Percentiles rank a stretch among this genome's conserved stretches.
phyloP scores from a whole-genome alignment of 2,888 invertebrate genomes.

The Scaptomyza cyrtandrae region DNA sequence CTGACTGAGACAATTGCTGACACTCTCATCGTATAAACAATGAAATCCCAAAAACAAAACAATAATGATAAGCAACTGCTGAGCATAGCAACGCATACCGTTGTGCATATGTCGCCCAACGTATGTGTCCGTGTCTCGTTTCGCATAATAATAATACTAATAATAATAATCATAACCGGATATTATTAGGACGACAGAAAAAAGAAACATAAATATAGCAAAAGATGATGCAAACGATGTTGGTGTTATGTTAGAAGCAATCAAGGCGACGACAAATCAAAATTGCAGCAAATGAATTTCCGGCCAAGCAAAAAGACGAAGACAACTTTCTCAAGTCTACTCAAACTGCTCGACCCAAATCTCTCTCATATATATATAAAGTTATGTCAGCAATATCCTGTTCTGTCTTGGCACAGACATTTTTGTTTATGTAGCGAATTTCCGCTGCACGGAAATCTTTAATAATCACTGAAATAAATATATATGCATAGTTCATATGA shows the following conservation, averaged over 20 bases:
- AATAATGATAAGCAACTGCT: slow-evolving; percentile 32
- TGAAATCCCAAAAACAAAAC: slow-evolving; percentile 26
- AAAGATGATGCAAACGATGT: background rate
- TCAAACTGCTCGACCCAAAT: background rate
- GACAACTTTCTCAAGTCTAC: slow-evolving; percentile 33
- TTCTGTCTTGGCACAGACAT: background rate
- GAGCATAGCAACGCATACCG: background rate
- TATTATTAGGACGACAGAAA: slow-evolving; percentile 32
- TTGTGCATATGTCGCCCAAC: background rate
- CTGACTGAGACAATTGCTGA: slow-evolving; percentile 20
- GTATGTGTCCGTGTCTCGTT: background rate
- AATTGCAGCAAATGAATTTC: slow-evolving; percentile 56
- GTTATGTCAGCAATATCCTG: slow-evolving; percentile 9
- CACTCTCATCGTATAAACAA: background rate
- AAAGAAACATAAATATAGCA: background rate
- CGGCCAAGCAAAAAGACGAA: slow-evolving; percentile 30
- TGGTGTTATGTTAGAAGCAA: background rate
- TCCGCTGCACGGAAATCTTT: slow-evolving; percentile 61
- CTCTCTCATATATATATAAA: background rate
- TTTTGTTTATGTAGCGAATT: slow-evolving; percentile 37
- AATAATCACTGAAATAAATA: slow-evolving; percentile 18
- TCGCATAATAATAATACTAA: background rate
- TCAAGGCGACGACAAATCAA: slow-evolving; percentile 28
- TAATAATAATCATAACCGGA: slow-evolving; percentile 36
- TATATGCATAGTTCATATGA: slow-evolving; percentile 1